Evolutionary conservation across 2,113 vertebrate species (phyloP).

Genomic region (Otus sunia): DNA sequence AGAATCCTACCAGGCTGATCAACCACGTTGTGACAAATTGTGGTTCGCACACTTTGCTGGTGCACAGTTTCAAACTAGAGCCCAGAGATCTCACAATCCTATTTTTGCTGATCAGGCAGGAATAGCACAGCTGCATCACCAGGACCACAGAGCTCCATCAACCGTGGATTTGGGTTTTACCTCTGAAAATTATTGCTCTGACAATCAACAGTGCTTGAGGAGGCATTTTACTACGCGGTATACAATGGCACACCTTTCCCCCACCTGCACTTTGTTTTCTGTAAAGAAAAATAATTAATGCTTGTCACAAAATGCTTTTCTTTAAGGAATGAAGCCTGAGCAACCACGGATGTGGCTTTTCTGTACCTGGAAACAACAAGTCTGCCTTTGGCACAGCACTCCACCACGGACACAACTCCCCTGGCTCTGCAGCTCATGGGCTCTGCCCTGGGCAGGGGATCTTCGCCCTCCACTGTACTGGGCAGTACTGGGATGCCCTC

Average conservation of each 20-base stretch:
- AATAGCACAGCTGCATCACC: not conserved
- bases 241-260: not conserved
- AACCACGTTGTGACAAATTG: not conserved
- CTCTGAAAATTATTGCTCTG: not conserved
- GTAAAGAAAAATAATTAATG: not conserved
- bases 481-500: not conserved
- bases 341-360: not conserved
- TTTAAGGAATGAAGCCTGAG: not conserved
- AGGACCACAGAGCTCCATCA: not conserved
- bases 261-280: not conserved
- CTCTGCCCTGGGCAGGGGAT: not conserved
- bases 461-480: not conserved
- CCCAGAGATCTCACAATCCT: not conserved
- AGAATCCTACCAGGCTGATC: not conserved
- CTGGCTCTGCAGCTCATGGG: not conserved
- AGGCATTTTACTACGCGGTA: not conserved
- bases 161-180: too few relatives aligned
- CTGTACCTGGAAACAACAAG: not conserved
- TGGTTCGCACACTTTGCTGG: not conserved
- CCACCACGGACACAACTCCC: not conserved
- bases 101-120: not conserved
- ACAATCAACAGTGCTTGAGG: not conserved
- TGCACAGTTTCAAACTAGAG: not conserved
- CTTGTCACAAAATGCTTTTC: not conserved
- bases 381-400: not conserved